Conservation (phyloP, 2,888 invertebrate genomes). For the Micoletzkya japonica region DNA sequence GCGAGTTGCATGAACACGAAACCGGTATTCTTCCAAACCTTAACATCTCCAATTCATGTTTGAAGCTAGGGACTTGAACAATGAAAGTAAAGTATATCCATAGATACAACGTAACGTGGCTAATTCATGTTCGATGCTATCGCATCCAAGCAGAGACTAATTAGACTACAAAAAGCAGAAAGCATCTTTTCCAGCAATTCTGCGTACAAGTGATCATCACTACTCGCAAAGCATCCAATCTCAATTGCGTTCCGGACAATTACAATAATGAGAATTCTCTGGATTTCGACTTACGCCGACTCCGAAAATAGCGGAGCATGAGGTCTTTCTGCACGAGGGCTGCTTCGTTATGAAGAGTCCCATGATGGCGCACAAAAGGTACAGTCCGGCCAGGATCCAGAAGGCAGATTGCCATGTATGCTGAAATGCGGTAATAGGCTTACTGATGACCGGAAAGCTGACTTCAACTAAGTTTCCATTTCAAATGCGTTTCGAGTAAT, state of each 20-base stretch:
- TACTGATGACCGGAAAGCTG: neutral
- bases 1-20: conserved; percentile 39
- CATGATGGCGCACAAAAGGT: conserved; percentile 37
- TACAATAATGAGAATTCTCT: neutral
- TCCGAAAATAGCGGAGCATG: conserved; percentile 29
- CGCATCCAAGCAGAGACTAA: neutral
- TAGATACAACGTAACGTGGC: neutral
- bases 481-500: neutral
- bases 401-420: conserved; percentile 37
- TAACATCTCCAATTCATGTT: no score
- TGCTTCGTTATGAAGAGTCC: conserved; percentile 35
- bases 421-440: conserved; percentile 23
- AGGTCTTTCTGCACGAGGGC: conserved; percentile 34
- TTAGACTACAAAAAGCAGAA: neutral
- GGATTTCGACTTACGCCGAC: conserved; percentile 25
- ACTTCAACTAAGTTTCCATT: no score
- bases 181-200: no score
- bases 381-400: conserved; percentile 35
- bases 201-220: no score
- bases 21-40: conserved; percentile 43
- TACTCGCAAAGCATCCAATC: no score
- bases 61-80: no score
- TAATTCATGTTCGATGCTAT: neutral
- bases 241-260: no score
- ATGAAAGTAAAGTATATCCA: neutral